Evolutionary conservation across 2,888 invertebrate species (phyloP).

Genomic region (Sminthurinus aureus): DNA sequence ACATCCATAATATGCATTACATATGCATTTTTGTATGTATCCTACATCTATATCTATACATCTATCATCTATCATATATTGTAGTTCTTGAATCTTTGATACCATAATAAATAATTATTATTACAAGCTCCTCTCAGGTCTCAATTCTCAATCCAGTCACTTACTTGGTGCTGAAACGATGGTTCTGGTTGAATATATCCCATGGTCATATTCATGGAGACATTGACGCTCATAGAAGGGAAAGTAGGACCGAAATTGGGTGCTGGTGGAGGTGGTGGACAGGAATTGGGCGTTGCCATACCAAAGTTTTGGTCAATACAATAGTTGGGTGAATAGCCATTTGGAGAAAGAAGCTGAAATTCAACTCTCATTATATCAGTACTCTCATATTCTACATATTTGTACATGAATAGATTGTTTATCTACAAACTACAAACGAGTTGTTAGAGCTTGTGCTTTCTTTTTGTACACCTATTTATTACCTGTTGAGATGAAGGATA

Average conservation of each 20-base stretch:
- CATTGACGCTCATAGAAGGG: conserved; percentile 95
- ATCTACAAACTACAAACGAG: no score
- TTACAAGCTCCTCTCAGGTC: no score
- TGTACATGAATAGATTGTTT: not conserved
- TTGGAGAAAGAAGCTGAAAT: conserved; percentile 54
- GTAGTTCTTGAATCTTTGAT: not conserved
- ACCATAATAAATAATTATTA: not conserved
- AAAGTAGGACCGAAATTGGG: conserved; percentile 67
- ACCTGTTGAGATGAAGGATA: conserved; percentile 58
- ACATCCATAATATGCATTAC: not conserved
- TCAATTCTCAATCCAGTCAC: no score
- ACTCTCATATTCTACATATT: not conserved
- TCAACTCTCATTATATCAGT: no score
- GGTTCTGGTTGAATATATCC: conserved; percentile 59
- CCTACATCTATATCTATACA: not conserved
- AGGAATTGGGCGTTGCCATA: conserved; percentile 1
- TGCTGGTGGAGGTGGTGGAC: conserved; percentile 60
- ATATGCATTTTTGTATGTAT: not conserved
- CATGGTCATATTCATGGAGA: conserved; percentile 98
- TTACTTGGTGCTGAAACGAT: conserved; percentile 54
- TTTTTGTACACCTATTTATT: not conserved
- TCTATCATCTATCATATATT: no score
- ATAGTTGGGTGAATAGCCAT: conserved; percentile 61
- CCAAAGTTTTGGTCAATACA: conserved; percentile 60
- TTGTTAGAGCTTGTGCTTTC: not conserved